Evolutionary conservation across 1,140 invertebrate species (phyloP).

Genomic region (Diabrotica undecimpunctata): DNA sequence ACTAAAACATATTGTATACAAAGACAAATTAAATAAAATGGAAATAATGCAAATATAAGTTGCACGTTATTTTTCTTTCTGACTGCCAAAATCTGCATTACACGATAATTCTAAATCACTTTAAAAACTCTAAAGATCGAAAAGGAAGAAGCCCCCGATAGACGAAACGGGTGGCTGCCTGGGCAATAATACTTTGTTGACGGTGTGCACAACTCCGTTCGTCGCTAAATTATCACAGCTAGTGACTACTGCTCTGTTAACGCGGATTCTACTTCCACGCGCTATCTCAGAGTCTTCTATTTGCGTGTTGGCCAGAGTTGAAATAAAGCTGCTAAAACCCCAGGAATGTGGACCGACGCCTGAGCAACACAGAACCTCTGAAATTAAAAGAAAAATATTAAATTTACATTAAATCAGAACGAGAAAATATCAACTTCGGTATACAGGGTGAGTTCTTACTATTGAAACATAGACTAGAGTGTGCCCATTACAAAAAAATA

Average conservation of each 20-base stretch:
- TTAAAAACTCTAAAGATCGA: conserved; percentile 42
- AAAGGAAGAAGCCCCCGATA: conserved; percentile 43
- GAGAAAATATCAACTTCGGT: too few species aligned
- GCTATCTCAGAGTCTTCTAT: conserved; percentile 50
- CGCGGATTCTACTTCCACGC: conserved; percentile 52
- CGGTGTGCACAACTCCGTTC: conserved; percentile 59
- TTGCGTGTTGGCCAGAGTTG: conserved; percentile 48
- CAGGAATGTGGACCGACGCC: conserved; percentile 54
- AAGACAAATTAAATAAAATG: too few species aligned
- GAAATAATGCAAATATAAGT: too few species aligned
- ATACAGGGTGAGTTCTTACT: too few species aligned
- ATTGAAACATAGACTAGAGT: too few species aligned
- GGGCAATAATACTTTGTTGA: conserved; percentile 53
- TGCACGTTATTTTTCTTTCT: too few species aligned
- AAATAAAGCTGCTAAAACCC: conserved; percentile 53
- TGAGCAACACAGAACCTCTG: conserved; percentile 60
- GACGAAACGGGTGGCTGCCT: conserved; percentile 35
- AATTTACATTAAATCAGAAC: too few species aligned
- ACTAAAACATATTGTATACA: too few species aligned
- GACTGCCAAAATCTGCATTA: too few species aligned
- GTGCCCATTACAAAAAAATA: too few species aligned
- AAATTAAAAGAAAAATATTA: conserved; percentile 15
- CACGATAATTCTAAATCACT: too few species aligned
- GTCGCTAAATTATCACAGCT: conserved; percentile 58
- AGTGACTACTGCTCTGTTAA: conserved; percentile 54